Conservation (phyloP, 2,797 vertebrate genomes). For the Chaetodon trifasciatus region DNA sequence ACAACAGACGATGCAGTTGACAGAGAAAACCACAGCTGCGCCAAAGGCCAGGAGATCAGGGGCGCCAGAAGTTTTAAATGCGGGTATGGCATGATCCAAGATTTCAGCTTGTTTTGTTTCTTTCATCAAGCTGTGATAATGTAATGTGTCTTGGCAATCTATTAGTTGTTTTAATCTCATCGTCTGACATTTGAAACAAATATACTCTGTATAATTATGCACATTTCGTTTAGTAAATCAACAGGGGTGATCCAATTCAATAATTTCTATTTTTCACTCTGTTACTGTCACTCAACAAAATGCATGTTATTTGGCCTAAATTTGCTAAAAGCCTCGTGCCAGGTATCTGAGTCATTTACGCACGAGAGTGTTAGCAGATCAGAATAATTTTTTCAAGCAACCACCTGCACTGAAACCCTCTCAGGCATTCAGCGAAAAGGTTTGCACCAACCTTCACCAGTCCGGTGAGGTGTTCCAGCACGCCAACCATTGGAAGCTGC, state of each 20-base stretch:
- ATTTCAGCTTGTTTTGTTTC: conserved; percentile 53
- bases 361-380: conserved; percentile 18
- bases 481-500: conserved; percentile 94
- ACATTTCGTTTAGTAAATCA: conserved; percentile 61
- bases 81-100: conserved; percentile 44
- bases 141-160: conserved; percentile 52
- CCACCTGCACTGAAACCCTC: conserved; percentile 1
- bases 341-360: conserved; percentile 54
- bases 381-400: conserved; percentile 29
- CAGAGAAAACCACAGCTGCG: conserved; percentile 62
- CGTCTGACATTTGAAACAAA: conserved; percentile 78
- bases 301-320: conserved; percentile 48
- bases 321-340: conserved; percentile 45
- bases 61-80: conserved; percentile 57
- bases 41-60: conserved; percentile 67
- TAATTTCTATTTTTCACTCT: conserved; percentile 38
- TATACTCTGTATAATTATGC: conserved; percentile 74
- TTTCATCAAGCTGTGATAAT: conserved; percentile 71
- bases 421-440: conserved; percentile 42
- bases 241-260: conserved; percentile 41
- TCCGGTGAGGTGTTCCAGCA: conserved; percentile 95
- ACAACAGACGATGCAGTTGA: conserved; percentile 71
- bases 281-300: conserved; percentile 58
- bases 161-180: conserved; percentile 62
- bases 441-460: conserved; percentile 94